Conservation (phyloP, 1,140 invertebrate species). For the Camponotus floridanus region DNA sequence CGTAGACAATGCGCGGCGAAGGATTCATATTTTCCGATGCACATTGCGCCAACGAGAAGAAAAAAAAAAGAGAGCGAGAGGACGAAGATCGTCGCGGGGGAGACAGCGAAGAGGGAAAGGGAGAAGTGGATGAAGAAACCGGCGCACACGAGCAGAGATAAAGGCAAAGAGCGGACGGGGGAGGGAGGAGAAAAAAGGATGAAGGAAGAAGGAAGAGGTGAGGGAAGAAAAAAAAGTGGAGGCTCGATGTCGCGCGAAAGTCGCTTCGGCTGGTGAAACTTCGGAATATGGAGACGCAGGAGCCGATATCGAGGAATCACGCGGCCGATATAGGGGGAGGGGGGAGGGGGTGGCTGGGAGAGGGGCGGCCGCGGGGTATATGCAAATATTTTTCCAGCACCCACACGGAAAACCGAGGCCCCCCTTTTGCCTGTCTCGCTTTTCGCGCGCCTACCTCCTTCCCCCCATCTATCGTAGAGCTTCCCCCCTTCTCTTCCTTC, state of each 20-base stretch:
- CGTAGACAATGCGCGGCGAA: slow-evolving; percentile 76
- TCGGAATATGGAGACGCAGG: slow-evolving; percentile 72
- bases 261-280: slow-evolving; percentile 69
- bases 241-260: slow-evolving; percentile 60
- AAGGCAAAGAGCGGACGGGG: neutral
- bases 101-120: neutral
- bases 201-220: no score
- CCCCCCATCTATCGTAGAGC: neutral
- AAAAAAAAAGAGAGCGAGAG: slow-evolving; percentile 29
- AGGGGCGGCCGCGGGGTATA: slow-evolving; percentile 41
- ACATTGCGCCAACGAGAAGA: slow-evolving; percentile 44
- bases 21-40: slow-evolving; percentile 77
- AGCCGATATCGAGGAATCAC: slow-evolving; percentile 69
- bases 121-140: neutral
- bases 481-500: neutral
- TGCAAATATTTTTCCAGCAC: slow-evolving; percentile 71
- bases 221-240: slow-evolving; percentile 22
- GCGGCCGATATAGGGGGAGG: slow-evolving; percentile 26
- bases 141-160: slow-evolving; percentile 5
- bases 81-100: neutral
- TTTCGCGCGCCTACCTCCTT: slow-evolving; percentile 26
- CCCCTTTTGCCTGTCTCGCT: slow-evolving; percentile 33
- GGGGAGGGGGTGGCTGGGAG: neutral
- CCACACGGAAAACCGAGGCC: slow-evolving; percentile 61
- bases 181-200: neutral